These are phyloP conservation scores for Hybognathus amarus DNA, from an alignment of 2,797 vertebrate genomes.

Conservation along the genomic window DNA sequence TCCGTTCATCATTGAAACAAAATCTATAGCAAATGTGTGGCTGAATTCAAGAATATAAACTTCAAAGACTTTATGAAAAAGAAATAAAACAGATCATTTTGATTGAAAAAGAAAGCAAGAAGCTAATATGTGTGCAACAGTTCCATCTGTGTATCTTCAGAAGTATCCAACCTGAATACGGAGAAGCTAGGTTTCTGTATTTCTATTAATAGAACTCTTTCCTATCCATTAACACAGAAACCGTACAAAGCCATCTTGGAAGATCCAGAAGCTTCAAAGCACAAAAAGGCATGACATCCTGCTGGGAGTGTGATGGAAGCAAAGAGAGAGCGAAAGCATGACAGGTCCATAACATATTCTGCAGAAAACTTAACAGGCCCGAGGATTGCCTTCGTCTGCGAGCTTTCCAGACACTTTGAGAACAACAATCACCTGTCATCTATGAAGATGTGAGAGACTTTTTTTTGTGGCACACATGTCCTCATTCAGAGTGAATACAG, in stretches of 20 bases:
- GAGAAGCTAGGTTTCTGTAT: not conserved
- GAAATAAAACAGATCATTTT: not conserved
- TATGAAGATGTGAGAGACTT: conserved; percentile 39
- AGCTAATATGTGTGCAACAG: not conserved
- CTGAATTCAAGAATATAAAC: not conserved
- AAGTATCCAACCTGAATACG: not conserved
- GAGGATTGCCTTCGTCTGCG: conserved; percentile 51
- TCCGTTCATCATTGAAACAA: conserved; percentile 10
- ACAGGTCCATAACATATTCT: conserved; percentile 53
- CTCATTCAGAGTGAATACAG: conserved; percentile 12
- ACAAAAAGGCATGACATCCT: conserved; percentile 11
- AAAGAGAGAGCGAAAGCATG: conserved; percentile 43
- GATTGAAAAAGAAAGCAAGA: not conserved
- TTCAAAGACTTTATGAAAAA: not conserved
- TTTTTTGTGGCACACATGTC: conserved; percentile 18
- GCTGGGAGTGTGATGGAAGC: conserved; percentile 44
- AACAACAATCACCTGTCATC: conserved; percentile 35
- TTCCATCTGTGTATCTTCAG: not conserved
- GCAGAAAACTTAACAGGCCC: conserved; percentile 42
- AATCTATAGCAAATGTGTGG: not conserved
- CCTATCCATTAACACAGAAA: conserved; percentile 32
- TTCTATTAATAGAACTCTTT: conserved; percentile 9
- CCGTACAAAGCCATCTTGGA: not conserved
- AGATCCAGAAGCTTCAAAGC: conserved; percentile 28
- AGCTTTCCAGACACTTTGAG: conserved; percentile 52